A percentile compares a stretch with the other conserved stretches of the same genome.
Evolutionary conservation across 2,113 vertebrate genomes (phyloP).

Genomic region (Elanus axillaris): DNA sequence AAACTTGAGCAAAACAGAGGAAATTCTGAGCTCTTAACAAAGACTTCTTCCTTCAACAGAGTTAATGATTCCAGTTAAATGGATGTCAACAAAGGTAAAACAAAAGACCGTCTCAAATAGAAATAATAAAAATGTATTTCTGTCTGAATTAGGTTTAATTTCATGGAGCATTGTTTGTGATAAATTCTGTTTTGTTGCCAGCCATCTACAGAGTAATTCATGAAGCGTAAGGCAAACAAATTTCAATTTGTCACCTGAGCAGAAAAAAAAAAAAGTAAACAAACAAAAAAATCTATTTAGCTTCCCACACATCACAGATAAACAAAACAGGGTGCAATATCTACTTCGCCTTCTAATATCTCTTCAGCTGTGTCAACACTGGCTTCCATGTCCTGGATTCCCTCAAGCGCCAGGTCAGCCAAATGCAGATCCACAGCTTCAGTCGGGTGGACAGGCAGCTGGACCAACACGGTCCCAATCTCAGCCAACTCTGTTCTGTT

Average conservation of each 20-base stretch:
- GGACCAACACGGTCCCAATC: neutral
- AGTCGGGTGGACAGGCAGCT: accelerated
- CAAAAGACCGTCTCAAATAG: neutral
- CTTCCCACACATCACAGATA: neutral
- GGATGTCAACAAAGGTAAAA: neutral
- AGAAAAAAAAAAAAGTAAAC: neutral
- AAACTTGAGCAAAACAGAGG: neutral
- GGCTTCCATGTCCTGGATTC: neutral
- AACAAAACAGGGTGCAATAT: neutral
- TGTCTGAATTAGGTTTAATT: neutral
- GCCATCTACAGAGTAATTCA: neutral
- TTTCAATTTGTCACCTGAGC: neutral
- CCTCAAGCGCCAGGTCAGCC: neutral
- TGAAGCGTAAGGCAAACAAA: neutral
- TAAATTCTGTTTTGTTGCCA: neutral
- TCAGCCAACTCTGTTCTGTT: neutral
- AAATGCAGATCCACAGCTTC: neutral
- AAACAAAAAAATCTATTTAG: neutral
- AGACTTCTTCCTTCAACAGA: neutral
- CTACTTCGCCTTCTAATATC: neutral
- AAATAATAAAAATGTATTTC: neutral
- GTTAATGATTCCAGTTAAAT: neutral
- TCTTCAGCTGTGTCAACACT: neutral
- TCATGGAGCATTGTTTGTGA: neutral
- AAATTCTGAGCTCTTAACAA: neutral